These are phyloP conservation scores for Myodes glareolus DNA, from an alignment of 2,113 vertebrate genomes.

Conservation along the genomic window DNA sequence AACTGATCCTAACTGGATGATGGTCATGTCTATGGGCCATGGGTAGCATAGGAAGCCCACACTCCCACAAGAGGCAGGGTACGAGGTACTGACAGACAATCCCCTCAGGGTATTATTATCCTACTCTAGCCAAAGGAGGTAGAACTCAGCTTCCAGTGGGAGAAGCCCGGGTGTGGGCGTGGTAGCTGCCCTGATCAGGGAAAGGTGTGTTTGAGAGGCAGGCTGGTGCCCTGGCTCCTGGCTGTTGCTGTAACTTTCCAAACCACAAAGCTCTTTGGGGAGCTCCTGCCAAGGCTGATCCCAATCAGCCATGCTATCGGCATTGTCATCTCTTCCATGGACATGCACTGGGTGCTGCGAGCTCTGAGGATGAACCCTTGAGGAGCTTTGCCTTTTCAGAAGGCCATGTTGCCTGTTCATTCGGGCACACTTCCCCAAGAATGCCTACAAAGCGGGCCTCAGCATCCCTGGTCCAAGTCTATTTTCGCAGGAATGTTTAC, in stretches of 20 bases:
- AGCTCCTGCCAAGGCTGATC: slow-evolving; percentile 25
- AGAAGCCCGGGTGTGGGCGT: not conserved
- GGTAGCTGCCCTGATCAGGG: not conserved
- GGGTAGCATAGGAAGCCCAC: not conserved
- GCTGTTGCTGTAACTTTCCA: slow-evolving; percentile 45
- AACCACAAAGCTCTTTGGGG: slow-evolving; percentile 65
- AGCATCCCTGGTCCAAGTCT: not conserved
- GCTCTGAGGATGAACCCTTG: accelerated
- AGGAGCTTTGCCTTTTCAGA: not conserved
- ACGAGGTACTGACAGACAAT: not conserved
- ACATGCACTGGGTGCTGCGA: not conserved
- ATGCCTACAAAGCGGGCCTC: not conserved
- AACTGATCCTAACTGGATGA: not conserved
- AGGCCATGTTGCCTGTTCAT: not conserved
- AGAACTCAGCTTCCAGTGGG: not conserved
- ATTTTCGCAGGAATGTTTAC: not conserved
- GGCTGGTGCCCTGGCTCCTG: slow-evolving; percentile 11
- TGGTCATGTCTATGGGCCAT: accelerated
- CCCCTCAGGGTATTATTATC: not conserved
- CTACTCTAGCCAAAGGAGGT: not conserved
- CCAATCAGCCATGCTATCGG: not conserved
- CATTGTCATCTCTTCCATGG: not conserved
- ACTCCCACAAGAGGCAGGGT: not conserved
- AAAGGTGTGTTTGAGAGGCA: not conserved
- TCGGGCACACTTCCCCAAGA: not conserved